Evolutionary conservation across 2,797 vertebrate species (phyloP).

Genomic region (Coregonus sp.): DNA sequence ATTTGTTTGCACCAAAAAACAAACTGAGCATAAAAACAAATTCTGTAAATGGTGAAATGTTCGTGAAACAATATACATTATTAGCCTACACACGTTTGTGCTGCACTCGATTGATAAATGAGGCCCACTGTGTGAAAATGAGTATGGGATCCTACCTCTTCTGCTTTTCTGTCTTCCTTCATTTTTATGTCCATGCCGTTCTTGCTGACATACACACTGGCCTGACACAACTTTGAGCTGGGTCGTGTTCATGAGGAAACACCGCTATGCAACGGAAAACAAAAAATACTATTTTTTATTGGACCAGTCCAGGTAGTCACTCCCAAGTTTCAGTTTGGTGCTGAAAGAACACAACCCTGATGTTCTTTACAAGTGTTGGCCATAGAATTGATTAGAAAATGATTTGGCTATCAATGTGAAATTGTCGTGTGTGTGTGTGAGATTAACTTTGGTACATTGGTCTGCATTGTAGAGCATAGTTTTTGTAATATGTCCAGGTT

Average conservation of each 20-base stretch:
- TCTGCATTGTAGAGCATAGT: neutral
- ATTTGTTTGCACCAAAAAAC: too few relatives aligned
- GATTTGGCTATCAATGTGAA: neutral
- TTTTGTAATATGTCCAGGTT: conserved; percentile 3
- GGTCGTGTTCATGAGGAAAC: too few relatives aligned
- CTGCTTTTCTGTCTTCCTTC: neutral
- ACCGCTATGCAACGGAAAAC: too few relatives aligned
- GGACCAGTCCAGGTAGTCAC: neutral
- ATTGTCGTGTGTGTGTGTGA: neutral
- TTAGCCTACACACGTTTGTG: neutral
- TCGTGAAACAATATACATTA: too few relatives aligned
- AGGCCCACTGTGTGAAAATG: neutral
- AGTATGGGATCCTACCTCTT: neutral
- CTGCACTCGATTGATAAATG: neutral
- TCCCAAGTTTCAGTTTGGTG: neutral
- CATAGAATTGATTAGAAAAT: neutral
- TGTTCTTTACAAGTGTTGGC: neutral
- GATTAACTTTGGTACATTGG: neutral
- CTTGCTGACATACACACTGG: neutral
- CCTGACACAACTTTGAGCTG: neutral
- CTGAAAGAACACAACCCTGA: neutral
- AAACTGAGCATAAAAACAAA: too few relatives aligned
- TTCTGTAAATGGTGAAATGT: too few relatives aligned
- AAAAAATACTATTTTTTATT: neutral
- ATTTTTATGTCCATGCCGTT: neutral